Evolutionary conservation across 2,113 vertebrate genomes (phyloP).

Genomic region (Odobenus rosmarus): DNA sequence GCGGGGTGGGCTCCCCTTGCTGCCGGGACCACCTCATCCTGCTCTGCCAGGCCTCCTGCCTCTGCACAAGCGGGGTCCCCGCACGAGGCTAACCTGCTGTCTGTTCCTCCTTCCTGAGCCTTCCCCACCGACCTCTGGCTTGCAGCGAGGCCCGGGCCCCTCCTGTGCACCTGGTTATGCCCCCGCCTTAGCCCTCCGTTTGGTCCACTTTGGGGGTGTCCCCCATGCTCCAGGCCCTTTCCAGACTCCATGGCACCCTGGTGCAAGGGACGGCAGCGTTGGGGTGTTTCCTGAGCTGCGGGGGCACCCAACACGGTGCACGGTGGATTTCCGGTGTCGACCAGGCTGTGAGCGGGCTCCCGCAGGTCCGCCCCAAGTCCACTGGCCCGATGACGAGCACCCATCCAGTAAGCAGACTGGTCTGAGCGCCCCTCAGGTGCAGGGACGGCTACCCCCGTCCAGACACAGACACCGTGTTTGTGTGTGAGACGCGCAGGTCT

Average conservation of each 20-base stretch:
- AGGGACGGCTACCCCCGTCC: background rate
- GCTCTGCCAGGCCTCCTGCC: background rate
- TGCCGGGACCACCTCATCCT: background rate
- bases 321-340: fast-evolving
- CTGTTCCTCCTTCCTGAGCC: too few relatives aligned
- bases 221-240: fast-evolving
- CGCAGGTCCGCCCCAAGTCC: fast-evolving
- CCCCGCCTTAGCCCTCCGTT: fast-evolving
- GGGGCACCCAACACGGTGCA: fast-evolving
- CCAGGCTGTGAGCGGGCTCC: background rate
- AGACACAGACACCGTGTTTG: background rate
- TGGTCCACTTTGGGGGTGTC: fast-evolving
- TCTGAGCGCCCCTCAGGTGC: background rate
- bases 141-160: background rate
- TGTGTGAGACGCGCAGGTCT: background rate
- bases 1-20: background rate
- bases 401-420: background rate
- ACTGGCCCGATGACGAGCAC: fast-evolving
- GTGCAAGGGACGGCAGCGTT: fast-evolving
- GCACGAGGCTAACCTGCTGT: fast-evolving
- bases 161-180: fast-evolving
- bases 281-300: fast-evolving
- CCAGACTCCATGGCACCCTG: too few relatives aligned
- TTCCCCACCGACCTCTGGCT: fast-evolving
- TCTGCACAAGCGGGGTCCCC: fast-evolving